These are phyloP conservation scores for Sorex maritimensis DNA, from an alignment of 2,797 vertebrate genomes.

Conservation along the genomic window DNA sequence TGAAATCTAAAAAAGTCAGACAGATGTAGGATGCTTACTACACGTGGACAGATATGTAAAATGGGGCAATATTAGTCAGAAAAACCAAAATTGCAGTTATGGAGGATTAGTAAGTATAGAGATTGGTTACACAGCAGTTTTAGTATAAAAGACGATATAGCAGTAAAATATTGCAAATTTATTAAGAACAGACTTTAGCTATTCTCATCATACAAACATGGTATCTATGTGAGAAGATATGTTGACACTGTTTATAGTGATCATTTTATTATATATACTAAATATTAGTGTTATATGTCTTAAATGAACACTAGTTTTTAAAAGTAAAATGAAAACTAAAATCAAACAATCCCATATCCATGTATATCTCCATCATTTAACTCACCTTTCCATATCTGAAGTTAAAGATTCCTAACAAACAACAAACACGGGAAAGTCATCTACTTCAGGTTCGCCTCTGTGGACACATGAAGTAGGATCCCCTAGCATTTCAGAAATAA, in stretches of 20 bases:
- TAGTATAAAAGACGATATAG: not conserved
- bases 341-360: not conserved
- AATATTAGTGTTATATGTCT: not conserved
- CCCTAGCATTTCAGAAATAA: not conserved
- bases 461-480: no score
- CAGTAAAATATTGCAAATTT: not conserved
- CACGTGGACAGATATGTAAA: not conserved
- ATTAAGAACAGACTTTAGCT: not conserved
- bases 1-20: not conserved
- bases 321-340: not conserved
- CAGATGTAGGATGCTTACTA: not conserved
- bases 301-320: not conserved
- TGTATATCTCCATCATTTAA: not conserved
- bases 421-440: not conserved
- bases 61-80: not conserved
- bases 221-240: not conserved
- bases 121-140: not conserved
- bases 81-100: not conserved
- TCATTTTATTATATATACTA: not conserved
- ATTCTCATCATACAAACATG: not conserved
- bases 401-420: not conserved
- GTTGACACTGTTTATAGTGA: not conserved
- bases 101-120: not conserved
- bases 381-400: not conserved
- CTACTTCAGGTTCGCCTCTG: not conserved